phyloP scores from a whole-genome alignment of 2,888 invertebrate species.

The Ochlodes sylvanus region DNA sequence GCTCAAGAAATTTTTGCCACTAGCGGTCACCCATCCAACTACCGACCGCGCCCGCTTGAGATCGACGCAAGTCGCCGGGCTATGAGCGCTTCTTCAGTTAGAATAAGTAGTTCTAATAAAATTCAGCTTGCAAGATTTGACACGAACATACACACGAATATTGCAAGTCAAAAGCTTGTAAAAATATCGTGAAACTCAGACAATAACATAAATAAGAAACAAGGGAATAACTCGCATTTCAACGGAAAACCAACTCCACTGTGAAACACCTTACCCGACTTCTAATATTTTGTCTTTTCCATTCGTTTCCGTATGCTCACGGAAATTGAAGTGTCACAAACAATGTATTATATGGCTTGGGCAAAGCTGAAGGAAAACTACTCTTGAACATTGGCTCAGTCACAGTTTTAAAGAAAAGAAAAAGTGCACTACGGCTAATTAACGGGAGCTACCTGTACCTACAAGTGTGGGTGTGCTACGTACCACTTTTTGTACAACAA shows the following conservation, averaged over 20 bases:
- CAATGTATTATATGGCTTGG: constrained; percentile 29
- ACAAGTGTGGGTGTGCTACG: constrained; percentile 19
- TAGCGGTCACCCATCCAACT: no score
- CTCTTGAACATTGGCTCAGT: constrained; percentile 31
- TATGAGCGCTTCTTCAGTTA: no score
- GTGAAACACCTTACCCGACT: background rate
- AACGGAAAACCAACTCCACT: background rate
- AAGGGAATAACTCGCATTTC: background rate
- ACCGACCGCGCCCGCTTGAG: no score
- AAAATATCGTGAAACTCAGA: background rate
- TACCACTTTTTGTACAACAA: constrained; percentile 2
- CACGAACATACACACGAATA: no score
- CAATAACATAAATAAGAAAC: constrained; percentile 2
- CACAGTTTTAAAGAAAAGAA: constrained; percentile 28
- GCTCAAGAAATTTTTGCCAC: no score
- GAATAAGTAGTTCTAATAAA: no score
- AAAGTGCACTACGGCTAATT: constrained; percentile 34
- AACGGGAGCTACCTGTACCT: constrained; percentile 2
- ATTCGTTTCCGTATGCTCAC: constrained; percentile 10
- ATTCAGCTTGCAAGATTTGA: no score
- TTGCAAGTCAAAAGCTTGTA: background rate
- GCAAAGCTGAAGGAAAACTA: constrained; percentile 21
- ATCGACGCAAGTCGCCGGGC: no score
- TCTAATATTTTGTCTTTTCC: constrained; percentile 22
- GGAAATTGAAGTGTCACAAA: constrained; percentile 35